Evolutionary conservation across 2,888 invertebrate species (phyloP), one percentile per base, ranked within the genome.

Genomic region (Dasysyrphus tricinctus): DNA sequence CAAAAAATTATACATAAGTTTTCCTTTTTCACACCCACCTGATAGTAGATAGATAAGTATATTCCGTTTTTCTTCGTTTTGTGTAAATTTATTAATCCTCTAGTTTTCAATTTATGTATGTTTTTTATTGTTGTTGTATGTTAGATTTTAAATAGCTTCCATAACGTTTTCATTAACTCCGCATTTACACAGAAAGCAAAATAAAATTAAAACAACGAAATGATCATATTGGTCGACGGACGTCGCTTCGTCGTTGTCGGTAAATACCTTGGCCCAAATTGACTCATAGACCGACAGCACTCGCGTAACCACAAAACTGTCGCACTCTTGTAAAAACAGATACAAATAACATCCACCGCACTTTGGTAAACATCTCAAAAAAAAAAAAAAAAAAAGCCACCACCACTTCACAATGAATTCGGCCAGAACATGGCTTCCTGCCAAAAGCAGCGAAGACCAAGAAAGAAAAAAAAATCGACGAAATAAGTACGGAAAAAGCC

Each of bases 261-360:
- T 70, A 78, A 69, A 79, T 82, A 86, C 86, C 86, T 86, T 86
- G 86, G 86, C 86, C 86, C 86, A 86, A 86, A 86, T 86, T 86
- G 79, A 82, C 82, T 81, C 70, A 82, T 75, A 82, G 81, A 82
- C 81, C 75, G 78, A 79, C 51, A 80, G 75, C 74, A 82, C 78
- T 81, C 86, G 86, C 82, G 86, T 79, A 86, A 72, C 86, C 86
- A 79, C 86, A 82, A 86, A 86, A 86, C 74, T 86, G 86, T 86
- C 86, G 86, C 86, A 86, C 86, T 86, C 82, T 86, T 86, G 86
- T 86, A 86, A 72, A 72, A 82, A 81, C 86, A 82, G 82, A 82
- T 82, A 86, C 86, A 82, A 86, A 82, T 82, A 86, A 86, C 78
- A 86, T 85, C 85, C 84, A 85, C 80, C 85, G 85, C 80, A 77